These are phyloP conservation scores for Scaptodrosophila lebanonensis DNA, from an alignment of 1,140 invertebrate species.

Conservation along the genomic window DNA sequence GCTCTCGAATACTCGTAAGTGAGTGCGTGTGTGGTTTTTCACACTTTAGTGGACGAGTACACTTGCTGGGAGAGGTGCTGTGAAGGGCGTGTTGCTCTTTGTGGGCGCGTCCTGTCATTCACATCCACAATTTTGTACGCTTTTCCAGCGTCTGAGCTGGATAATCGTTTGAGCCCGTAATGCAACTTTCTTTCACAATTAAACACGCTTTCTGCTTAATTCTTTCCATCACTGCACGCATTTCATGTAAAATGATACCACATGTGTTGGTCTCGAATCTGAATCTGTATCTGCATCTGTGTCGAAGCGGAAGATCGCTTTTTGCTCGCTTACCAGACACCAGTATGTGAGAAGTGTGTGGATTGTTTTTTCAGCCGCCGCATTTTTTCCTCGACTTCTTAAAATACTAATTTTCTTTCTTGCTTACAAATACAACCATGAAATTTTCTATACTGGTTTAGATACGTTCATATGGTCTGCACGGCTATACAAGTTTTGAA, in stretches of 20 bases:
- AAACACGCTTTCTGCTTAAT: slow-evolving; percentile 72
- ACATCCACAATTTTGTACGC: slow-evolving; percentile 56
- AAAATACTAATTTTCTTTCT: no score
- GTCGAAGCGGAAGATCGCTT: slow-evolving; percentile 53
- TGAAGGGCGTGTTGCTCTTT: not conserved
- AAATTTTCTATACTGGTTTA: slow-evolving; percentile 54
- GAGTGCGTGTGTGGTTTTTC: slow-evolving; percentile 63
- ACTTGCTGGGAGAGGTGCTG: slow-evolving; percentile 30
- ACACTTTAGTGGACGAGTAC: slow-evolving; percentile 45
- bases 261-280: slow-evolving; percentile 50
- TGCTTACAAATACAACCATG: slow-evolving; percentile 44
- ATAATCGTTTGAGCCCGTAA: slow-evolving; percentile 22
- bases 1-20: slow-evolving; percentile 33
- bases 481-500: no score
- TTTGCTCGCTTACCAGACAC: slow-evolving; percentile 57
- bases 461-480: no score
- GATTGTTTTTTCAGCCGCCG: no score
- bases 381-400: no score
- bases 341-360: no score
- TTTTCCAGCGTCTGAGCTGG: slow-evolving; percentile 47
- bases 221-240: slow-evolving; percentile 48
- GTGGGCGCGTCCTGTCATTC: slow-evolving; percentile 57
- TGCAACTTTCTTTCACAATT: slow-evolving; percentile 64
- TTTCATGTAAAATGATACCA: slow-evolving; percentile 67
- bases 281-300: slow-evolving; percentile 11